Base-by-base conservation (phyloP, 2,113 vertebrate species). In the Menura novaehollandiae region DNA sequence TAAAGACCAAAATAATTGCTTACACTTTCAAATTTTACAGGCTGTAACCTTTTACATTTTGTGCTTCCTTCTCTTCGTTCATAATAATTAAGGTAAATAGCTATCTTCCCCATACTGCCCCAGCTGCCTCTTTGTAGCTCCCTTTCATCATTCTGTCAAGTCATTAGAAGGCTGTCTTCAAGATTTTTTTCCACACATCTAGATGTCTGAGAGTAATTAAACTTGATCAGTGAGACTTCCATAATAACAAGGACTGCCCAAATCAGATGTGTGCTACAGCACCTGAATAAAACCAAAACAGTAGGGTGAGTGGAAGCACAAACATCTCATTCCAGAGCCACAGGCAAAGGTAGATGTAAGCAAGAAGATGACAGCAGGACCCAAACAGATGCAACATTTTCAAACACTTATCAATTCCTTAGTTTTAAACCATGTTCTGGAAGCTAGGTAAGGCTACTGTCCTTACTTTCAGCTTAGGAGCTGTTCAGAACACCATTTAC, bases 171-270 rank as follows among this genome's bases (percentile, higher is more conserved):
- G 10, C 22, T 37, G 43, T 49, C 82, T 81, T 96, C n/a, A 64
- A 86, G 79, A 71, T 6, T 44, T 67, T 85, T 51, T 93, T 71
- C 46, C 60, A 64, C 39, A 51, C 17, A 69, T 37, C 28, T 78
- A 92, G 64, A 75, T 75, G 35, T 47, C 69, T 68, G 39, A 94
- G 68, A 85, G 28, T 84, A 91, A 94, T 93, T 91, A 88, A 85
- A 93, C 49, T 85, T 52, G 49, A 93, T 43, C 68, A 37, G 46
- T 39, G 85, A 35, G 79, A 88, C 64, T 60, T 28, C 18, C 28
- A 5, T 14, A 90, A 66, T 4, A 81, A 51, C 68, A 86, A 62
- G 63, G 37, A 58, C 62, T 82, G 55, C 20, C 52, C 37, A 33
- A 78, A 68, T 43, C 35, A 72, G 37, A 44, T 0, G 0, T 24